These are phyloP conservation scores for Polydrusus pterygomalis DNA, from an alignment of 2,888 invertebrate genomes.

Conservation along the genomic window DNA sequence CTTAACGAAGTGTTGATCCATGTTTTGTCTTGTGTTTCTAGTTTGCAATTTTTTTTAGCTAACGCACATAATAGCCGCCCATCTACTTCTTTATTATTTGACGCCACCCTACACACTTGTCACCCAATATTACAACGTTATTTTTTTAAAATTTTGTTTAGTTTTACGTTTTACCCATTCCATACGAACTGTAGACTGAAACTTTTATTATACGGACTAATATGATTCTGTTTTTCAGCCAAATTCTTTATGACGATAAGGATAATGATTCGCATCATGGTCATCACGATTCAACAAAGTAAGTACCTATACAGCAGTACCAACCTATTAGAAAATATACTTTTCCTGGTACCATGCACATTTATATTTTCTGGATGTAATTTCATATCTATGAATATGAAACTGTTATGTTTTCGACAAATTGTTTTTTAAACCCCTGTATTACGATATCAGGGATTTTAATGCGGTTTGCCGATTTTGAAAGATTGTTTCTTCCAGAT, in stretches of 20 bases:
- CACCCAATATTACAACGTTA: conserved; percentile 30
- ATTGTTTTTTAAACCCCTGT: too few species aligned
- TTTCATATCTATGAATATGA: too few species aligned
- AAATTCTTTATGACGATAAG: conserved; percentile 80
- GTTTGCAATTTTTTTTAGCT: conserved; percentile 19
- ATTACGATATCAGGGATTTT: too few species aligned
- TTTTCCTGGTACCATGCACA: too few species aligned
- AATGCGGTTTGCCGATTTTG: too few species aligned
- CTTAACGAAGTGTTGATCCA: conserved; percentile 17
- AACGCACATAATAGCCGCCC: conserved; percentile 37
- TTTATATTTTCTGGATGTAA: too few species aligned
- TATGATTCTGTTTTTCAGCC: conserved; percentile 73
- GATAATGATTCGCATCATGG: conserved; percentile 74
- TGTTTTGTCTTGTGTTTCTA: conserved; percentile 13
- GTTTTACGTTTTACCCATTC: conserved; percentile 40
- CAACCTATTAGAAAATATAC: too few species aligned
- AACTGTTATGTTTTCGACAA: too few species aligned
- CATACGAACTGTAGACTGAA: conserved; percentile 10
- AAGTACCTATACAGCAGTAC: conserved; percentile 28
- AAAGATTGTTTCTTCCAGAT: too few species aligned
- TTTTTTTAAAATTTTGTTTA: conserved; percentile 34
- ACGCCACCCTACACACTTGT: conserved; percentile 44
- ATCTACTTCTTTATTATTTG: conserved; percentile 36
- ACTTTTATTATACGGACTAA: conserved; percentile 27
- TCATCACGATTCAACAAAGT: conserved; percentile 51